Base-by-base conservation (phyloP, 2,113 vertebrate genomes). In the Vimba vimba region DNA sequence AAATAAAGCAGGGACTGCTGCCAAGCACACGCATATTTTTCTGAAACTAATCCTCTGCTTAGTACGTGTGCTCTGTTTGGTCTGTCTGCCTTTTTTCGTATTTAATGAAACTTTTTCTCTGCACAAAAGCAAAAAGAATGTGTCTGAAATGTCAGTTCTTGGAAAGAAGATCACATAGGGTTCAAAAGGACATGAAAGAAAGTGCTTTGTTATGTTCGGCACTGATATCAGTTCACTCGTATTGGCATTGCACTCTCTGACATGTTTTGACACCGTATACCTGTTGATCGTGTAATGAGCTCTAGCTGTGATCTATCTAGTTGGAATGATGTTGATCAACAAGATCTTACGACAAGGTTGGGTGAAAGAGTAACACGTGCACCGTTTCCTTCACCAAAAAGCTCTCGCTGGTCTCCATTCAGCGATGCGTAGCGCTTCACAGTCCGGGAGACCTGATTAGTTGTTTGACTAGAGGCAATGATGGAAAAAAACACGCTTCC, bases 81-180 rank as follows among this genome's bases (percentile, higher is more conserved):
- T 81, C 23, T 1, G n/a, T 23, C 74, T 55, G 50, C 25, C 3
- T 82, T 23, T 79, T n/a, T 87, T 39, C 13, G 77, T 52, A 7
- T 86, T 91, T 69, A 78, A 77, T 88, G 23, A 88, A 84, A 84
- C 62, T 83, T 87, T 88, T 88, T 78, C 73, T 87, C 47, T 30
- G 25, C 30, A 57, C 39, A 59, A 39, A 33, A 45, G 60, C 76
- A 69, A 79, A 85, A 88, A 88, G 47, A 81, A 86, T 36, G 52
- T 74, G 83, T 62, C 83, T 90, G 21, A 5, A 89, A 90, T 88
- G 45, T 85, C 68, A 27, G 47, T 27, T 55, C 17, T 30, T 77
- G 47, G 47, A 55, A 55, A 86, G 30, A 83, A 91, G 71, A 69
- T 52, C 30, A 90, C 79, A 91, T 91, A 88, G 55, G 66, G 25